Conservation (phyloP, 2,888 invertebrate genomes). For the Ptilodon capucinus region DNA sequence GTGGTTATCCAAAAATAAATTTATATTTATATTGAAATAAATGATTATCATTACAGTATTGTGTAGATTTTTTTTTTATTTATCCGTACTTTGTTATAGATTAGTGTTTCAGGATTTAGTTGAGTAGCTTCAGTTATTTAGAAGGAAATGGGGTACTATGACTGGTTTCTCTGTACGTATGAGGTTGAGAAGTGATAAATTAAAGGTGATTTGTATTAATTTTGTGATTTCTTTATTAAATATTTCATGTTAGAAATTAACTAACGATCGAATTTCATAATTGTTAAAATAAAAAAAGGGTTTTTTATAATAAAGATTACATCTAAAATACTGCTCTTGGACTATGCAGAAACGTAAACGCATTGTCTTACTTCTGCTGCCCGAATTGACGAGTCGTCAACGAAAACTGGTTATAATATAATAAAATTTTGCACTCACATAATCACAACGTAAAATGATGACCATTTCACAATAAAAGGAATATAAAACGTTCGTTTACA, state of each 20-base stretch:
- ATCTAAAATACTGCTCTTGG: slow-evolving; percentile 82
- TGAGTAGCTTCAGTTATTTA: too few species aligned
- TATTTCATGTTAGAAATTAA: slow-evolving; percentile 83
- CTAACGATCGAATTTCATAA: slow-evolving; percentile 80
- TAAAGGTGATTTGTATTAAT: slow-evolving; percentile 49
- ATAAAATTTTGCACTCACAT: slow-evolving; percentile 79
- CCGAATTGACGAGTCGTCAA: slow-evolving; percentile 65
- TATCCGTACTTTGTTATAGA: not conserved
- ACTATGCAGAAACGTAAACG: slow-evolving; percentile 74
- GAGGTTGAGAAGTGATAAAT: too few species aligned
- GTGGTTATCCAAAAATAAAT: slow-evolving; percentile 78
- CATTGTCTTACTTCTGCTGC: slow-evolving; percentile 66
- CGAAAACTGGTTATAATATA: slow-evolving; percentile 67
- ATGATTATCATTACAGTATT: slow-evolving; percentile 56
- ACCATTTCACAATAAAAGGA: slow-evolving; percentile 79
- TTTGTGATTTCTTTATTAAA: slow-evolving; percentile 82
- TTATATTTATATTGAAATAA: slow-evolving; percentile 75
- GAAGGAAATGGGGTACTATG: too few species aligned
- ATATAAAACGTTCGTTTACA: slow-evolving; percentile 54
- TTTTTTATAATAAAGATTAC: slow-evolving; percentile 75
- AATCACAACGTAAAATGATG: slow-evolving; percentile 81
- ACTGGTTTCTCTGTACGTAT: too few species aligned
- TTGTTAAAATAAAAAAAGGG: slow-evolving; percentile 77
- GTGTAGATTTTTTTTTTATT: slow-evolving; percentile 15
- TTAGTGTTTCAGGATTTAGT: not conserved